Base-by-base conservation (phyloP, 1,140 invertebrate genomes). In the Diachasmimorpha longicaudata region DNA sequence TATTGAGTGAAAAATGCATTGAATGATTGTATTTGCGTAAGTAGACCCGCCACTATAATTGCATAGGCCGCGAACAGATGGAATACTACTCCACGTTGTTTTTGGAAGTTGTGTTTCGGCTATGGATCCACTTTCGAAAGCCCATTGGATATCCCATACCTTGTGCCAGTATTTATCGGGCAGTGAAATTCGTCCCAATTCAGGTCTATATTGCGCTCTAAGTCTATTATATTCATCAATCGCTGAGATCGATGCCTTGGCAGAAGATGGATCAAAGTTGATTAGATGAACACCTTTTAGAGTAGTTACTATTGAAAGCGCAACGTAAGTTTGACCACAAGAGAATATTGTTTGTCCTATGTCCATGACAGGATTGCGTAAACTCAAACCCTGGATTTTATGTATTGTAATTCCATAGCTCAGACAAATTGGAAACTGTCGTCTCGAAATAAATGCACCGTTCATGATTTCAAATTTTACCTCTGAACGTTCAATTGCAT, bases 381-480 rank as follows among this genome's bases (percentile, higher is more conserved):
- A 79, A 74, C 82, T 86, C n/a, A 87, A 75, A 10, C 86, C 85
- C 80, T 88, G 85, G 79, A 81, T 82, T 79, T 86, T 88, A 72
- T 88, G 85, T 68, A 89, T 82, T 23, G 86, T 88, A 37, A 86
- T 84, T 13, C 80, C 84, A 81, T 86, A 87, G 66, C 85, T 85
- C 4, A 83, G 48, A 36, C 70, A 79, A 11, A 87, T 79, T 16
- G 86, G 85, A 83, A 87, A 89, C 80, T 88, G 86, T 76, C 83
- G 77, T 69, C 86, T 77, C 37, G 81, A 75, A 31, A 85, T 76
- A 79, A 25, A 86, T 14, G 78, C 79, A 76, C 70, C 77, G 78
- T 81, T 72, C 78, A 84, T 81, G 36, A 87, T 72, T 81, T 82
- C 31, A 67, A 70, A 44, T 70, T 48, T 48, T 3, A 70, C 37